Evolutionary conservation across 2,888 invertebrate genomes (phyloP).

Genomic region (Ornithoptera alexandrae): DNA sequence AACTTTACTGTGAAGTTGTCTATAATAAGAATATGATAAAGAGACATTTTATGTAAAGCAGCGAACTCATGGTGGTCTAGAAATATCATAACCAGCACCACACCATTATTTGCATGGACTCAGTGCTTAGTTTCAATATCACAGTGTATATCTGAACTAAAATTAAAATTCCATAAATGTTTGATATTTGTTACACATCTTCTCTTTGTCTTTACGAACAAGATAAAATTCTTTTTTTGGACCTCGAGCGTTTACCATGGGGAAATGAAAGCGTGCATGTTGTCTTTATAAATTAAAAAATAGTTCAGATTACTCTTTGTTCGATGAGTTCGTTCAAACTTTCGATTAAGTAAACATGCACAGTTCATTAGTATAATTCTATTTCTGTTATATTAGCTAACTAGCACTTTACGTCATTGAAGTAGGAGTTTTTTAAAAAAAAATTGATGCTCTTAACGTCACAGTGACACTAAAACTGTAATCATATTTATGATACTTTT

Average conservation of each 20-base stretch:
- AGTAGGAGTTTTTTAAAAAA: neutral
- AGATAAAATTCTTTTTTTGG: neutral
- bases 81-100: no score
- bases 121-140: no score
- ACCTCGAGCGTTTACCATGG: neutral
- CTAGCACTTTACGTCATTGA: neutral
- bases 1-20: no score
- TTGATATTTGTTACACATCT: neutral
- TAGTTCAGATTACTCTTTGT: slow-evolving; percentile 6
- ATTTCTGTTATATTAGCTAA: slow-evolving; percentile 1
- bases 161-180: neutral
- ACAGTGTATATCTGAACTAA: no score
- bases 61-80: no score
- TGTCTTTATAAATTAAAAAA: slow-evolving; percentile 8
- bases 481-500: no score
- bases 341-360: slow-evolving; percentile 20
- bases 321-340: slow-evolving; percentile 1
- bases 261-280: slow-evolving; percentile 1
- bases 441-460: no score
- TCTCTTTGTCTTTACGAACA: neutral
- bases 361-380: slow-evolving; percentile 7
- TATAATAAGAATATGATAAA: no score
- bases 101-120: no score
- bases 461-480: no score
- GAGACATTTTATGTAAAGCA: no score